Conservation (phyloP, 2,888 invertebrate genomes). For the Clivina fossor region DNA sequence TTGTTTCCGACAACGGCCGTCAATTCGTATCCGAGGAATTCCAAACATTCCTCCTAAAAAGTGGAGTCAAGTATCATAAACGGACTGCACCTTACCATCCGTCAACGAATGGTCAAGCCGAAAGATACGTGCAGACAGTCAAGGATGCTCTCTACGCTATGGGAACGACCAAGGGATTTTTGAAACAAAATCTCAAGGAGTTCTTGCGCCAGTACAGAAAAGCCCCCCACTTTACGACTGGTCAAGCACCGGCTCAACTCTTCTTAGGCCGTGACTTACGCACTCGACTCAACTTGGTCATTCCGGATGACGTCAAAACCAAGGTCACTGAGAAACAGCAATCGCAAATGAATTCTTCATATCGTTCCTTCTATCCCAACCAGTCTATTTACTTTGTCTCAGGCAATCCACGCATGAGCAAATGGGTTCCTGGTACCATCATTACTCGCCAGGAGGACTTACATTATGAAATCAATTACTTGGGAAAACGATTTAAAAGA, state of each 20-base stretch:
- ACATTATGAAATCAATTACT: constrained; percentile 23
- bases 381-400: constrained; percentile 23
- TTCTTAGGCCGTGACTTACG: constrained; percentile 30
- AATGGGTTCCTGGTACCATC: constrained; percentile 27
- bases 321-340: constrained; percentile 27
- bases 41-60: constrained; percentile 22
- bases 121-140: constrained; percentile 35
- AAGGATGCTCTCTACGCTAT: constrained; percentile 26
- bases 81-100: constrained; percentile 36
- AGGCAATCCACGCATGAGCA: constrained; percentile 25
- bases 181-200: constrained; percentile 18
- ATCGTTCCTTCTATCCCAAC: background rate
- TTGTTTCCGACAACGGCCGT: constrained; percentile 39
- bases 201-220: constrained; percentile 34
- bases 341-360: constrained; percentile 10
- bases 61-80: constrained; percentile 37
- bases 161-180: background rate
- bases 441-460: constrained; percentile 24
- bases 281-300: constrained; percentile 23
- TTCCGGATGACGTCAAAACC: background rate
- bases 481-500: constrained; percentile 16
- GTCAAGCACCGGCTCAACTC: constrained; percentile 33
- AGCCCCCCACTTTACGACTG: constrained; percentile 34
- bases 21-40: constrained; percentile 37
- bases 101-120: constrained; percentile 36